These are phyloP conservation scores for Phataginus tricuspis DNA, from an alignment of 2,797 vertebrate species.

Conservation along the genomic window DNA sequence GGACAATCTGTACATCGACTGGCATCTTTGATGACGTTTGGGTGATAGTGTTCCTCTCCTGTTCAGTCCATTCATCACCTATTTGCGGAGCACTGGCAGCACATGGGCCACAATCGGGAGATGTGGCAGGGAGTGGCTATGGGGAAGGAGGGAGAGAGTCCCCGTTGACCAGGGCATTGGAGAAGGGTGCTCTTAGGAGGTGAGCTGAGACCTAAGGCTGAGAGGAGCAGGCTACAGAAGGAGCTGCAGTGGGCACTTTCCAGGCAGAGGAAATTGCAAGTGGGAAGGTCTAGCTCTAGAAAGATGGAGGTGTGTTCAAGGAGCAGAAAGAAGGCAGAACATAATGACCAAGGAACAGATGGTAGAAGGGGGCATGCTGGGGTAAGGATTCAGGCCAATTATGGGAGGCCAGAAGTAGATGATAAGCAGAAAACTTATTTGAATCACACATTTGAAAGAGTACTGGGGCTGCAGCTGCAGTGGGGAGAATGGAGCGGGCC, in stretches of 20 bases:
- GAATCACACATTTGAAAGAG: background rate
- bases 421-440: background rate
- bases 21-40: accelerated
- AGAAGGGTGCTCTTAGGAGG: background rate
- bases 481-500: accelerated
- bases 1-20: background rate
- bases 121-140: too few relatives aligned
- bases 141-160: background rate
- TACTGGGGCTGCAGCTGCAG: background rate
- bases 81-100: too few relatives aligned
- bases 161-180: background rate
- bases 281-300: background rate
- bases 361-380: too few relatives aligned
- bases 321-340: background rate
- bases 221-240: background rate
- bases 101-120: too few relatives aligned
- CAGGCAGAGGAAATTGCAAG: background rate
- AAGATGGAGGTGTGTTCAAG: background rate
- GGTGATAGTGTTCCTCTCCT: background rate
- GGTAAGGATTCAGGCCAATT: background rate
- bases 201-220: background rate
- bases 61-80: accelerated
- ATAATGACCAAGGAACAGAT: background rate
- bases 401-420: background rate
- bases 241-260: background rate